Percentiles rank a stretch among this genome's conserved stretches.
Evolutionary conservation across 2,113 vertebrate species (phyloP).

Genomic region (Dinomys branickii): DNA sequence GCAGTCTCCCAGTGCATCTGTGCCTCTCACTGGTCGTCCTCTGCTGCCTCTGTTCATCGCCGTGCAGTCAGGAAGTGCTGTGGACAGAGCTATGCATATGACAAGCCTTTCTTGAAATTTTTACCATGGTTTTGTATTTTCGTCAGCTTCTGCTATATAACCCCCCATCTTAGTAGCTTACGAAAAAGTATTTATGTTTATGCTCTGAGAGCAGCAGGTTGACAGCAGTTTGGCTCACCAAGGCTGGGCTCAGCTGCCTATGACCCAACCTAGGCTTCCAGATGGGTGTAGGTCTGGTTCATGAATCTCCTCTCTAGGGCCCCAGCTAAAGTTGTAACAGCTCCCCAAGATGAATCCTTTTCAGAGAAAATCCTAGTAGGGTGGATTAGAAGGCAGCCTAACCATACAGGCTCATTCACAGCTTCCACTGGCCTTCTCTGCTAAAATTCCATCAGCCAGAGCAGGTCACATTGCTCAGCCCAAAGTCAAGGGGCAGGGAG

Average conservation of each 20-base stretch:
- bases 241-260: background rate
- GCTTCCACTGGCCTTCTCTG: background rate
- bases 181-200: background rate
- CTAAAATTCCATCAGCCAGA: slow-evolving; percentile 34
- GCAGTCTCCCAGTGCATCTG: background rate
- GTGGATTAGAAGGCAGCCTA: background rate
- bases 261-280: background rate
- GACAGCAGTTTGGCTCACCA: background rate
- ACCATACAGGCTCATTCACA: background rate
- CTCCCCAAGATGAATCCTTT: background rate
- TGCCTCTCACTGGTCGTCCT: background rate
- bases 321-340: background rate
- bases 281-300: background rate
- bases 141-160: background rate
- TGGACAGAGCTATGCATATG: background rate
- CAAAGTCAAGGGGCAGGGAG: slow-evolving; percentile 2
- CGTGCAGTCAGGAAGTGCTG: background rate
- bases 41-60: background rate
- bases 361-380: too few species aligned
- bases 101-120: background rate
- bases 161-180: slow-evolving; percentile 4
- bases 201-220: background rate
- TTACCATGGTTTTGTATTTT: slow-evolving; percentile 35
- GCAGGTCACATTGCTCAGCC: background rate
- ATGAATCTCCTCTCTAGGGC: background rate